Conservation (phyloP, 37 sponge, comb jelly and placozoan genomes). For the Cladorhizidae sp. region DNA sequence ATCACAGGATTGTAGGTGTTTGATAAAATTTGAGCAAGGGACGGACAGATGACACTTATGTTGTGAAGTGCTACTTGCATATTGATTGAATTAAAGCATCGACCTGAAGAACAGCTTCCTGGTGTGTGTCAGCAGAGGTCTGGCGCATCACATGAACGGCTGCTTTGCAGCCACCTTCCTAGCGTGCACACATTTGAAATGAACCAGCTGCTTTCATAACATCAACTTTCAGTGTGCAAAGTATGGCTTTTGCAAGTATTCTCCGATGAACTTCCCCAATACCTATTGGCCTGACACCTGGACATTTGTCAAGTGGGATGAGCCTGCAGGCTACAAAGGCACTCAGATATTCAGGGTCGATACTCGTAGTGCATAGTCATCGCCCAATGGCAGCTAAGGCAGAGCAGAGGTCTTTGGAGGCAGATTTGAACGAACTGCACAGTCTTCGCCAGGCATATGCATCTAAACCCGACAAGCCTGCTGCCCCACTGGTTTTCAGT, state of each 20-base stretch:
- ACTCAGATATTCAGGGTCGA: conserved; percentile 36
- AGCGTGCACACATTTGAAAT: conserved; percentile 68
- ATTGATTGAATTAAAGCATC: conserved; percentile 72
- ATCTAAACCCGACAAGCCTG: conserved; percentile 58
- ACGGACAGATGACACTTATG: conserved; percentile 46
- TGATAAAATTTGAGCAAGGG: conserved; percentile 20
- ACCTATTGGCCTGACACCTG: conserved; percentile 63
- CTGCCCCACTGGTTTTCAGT: conserved; percentile 36
- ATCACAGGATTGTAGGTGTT: conserved; percentile 34
- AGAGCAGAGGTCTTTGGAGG: conserved; percentile 22
- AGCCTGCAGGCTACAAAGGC: conserved; percentile 46
- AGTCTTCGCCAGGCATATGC: conserved; percentile 35
- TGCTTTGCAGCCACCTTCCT: conserved; percentile 61
- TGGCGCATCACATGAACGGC: conserved; percentile 57
- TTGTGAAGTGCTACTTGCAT: conserved; percentile 59
- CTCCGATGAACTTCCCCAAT: conserved; percentile 57
- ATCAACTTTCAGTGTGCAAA: conserved; percentile 19
- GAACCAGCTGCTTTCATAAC: conserved; percentile 53
- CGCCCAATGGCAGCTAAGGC: conserved; percentile 37
- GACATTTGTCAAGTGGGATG: conserved; percentile 57
- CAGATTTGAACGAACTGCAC: conserved; percentile 47
- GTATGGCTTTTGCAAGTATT: conserved; percentile 55
- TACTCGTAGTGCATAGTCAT: conserved; percentile 30
- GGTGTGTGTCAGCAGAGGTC: conserved; percentile 21
- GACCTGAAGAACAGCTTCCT: conserved; percentile 49